These are phyloP conservation scores for Trileptium ribeirensis DNA, from an alignment of 2,888 invertebrate species.

Conservation along the genomic window DNA sequence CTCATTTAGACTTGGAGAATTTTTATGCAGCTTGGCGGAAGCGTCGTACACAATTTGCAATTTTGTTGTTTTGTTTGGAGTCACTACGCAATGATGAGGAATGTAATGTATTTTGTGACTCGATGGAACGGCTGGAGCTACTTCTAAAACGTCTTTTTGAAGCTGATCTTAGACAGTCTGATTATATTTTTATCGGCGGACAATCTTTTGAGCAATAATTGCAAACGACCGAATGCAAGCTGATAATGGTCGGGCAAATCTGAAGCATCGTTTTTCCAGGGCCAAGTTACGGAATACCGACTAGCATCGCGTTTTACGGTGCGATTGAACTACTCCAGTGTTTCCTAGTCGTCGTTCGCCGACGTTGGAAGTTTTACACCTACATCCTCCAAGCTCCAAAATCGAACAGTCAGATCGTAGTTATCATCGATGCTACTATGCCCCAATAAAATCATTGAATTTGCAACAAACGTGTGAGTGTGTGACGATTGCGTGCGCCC, in stretches of 20 bases:
- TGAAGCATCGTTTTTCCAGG: neutral
- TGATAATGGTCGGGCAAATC: neutral
- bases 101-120: constrained; percentile 26
- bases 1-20: constrained; percentile 30
- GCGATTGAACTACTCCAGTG: neutral
- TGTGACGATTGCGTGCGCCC: neutral
- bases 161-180: constrained; percentile 20
- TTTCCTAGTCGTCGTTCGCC: neutral
- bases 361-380: neutral
- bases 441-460: neutral
- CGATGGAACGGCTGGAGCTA: neutral
- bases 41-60: constrained; percentile 40
- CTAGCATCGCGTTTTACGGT: neutral
- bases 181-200: constrained; percentile 16
- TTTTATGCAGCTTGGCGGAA: constrained; percentile 15
- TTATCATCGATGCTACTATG: neutral
- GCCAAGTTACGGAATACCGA: neutral
- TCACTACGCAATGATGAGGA: constrained; percentile 33
- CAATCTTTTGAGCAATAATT: neutral
- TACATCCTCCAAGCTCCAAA: neutral
- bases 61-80: constrained; percentile 33
- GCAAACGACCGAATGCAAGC: neutral
- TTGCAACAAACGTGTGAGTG: neutral
- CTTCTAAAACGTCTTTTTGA: constrained; percentile 22
- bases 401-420: neutral